Evolutionary conservation across 2,113 vertebrate genomes (phyloP).

Genomic region (Cnemophilus loriae): DNA sequence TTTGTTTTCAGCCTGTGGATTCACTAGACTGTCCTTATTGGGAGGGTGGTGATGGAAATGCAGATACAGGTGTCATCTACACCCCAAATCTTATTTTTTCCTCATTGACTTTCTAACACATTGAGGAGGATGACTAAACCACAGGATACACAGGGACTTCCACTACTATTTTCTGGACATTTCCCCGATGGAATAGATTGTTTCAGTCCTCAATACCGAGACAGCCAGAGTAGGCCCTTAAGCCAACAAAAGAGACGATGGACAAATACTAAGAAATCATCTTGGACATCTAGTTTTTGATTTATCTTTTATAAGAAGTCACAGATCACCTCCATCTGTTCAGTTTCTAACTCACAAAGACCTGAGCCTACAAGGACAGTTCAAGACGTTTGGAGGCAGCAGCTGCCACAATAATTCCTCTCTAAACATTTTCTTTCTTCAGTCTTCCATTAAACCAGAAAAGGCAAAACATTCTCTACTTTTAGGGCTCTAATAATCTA

Average conservation of each 20-base stretch:
- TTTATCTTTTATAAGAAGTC: neutral
- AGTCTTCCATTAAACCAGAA: neutral
- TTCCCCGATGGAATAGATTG: neutral
- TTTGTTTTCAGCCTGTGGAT: neutral
- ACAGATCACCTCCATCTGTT: neutral
- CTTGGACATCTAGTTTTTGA: neutral
- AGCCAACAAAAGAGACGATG: neutral
- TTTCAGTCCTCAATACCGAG: neutral
- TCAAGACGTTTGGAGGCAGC: neutral
- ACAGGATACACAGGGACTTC: neutral
- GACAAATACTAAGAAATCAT: neutral
- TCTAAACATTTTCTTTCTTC: neutral
- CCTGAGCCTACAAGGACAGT: neutral
- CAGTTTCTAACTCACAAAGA: neutral
- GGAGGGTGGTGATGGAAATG: neutral
- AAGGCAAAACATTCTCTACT: neutral
- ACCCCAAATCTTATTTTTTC: neutral
- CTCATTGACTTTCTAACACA: neutral
- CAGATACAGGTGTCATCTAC: neutral
- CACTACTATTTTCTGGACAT: neutral
- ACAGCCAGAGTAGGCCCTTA: neutral
- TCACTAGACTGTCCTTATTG: accelerated
- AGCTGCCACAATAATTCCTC: neutral
- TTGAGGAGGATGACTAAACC: neutral
- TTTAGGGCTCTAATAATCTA: neutral